Conservation (phyloP, 2,888 invertebrate species). For the Xanthorhoe designata region DNA sequence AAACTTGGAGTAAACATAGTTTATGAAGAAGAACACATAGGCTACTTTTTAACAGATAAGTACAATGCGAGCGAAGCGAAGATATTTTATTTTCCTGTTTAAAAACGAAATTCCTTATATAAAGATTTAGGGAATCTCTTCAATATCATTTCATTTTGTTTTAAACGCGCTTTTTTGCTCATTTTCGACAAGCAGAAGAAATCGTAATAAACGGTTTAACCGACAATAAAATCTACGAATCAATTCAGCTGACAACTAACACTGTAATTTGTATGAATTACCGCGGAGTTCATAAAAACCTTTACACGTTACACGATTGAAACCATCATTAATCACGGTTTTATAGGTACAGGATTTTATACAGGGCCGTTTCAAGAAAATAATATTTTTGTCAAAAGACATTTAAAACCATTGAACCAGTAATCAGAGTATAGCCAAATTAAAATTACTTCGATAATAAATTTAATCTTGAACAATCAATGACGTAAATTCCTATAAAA, state of each 20-base stretch:
- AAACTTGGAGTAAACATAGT: too few relatives aligned
- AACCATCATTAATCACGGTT: slow-evolving; percentile 38
- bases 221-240: slow-evolving; percentile 29
- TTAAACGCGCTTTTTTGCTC: background rate
- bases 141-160: background rate
- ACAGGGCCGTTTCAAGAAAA: background rate
- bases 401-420: too few relatives aligned
- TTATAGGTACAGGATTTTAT: slow-evolving; percentile 7
- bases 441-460: too few relatives aligned
- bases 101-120: too few relatives aligned
- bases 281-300: slow-evolving; percentile 33
- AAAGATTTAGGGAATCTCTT: too few relatives aligned
- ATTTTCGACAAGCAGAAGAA: slow-evolving; percentile 5
- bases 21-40: too few relatives aligned
- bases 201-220: slow-evolving; percentile 24
- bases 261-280: slow-evolving; percentile 41
- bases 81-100: too few relatives aligned
- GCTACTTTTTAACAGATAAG: too few relatives aligned
- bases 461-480: background rate
- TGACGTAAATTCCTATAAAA: too few relatives aligned
- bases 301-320: slow-evolving; percentile 29
- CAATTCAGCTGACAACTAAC: slow-evolving; percentile 30
- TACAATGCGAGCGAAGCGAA: too few relatives aligned
- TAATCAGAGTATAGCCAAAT: too few relatives aligned
- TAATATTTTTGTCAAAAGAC: background rate